A percentile compares a stretch with the other conserved stretches of the same genome.
Evolutionary conservation across 2,113 vertebrate species (phyloP).

Genomic region (Tenebrosternarchus preto): DNA sequence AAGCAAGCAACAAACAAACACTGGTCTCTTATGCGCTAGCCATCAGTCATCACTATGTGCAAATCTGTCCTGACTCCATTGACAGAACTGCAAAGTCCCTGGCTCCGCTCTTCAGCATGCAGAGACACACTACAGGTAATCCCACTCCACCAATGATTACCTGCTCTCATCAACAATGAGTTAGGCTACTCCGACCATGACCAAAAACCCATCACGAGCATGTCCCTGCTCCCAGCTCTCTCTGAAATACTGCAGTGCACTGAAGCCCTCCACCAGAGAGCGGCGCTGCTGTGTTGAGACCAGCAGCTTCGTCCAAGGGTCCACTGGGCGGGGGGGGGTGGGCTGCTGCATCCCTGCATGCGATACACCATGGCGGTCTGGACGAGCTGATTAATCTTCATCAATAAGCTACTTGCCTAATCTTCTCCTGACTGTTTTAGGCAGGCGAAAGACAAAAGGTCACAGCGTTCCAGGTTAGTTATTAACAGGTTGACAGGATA

Average conservation of each 20-base stretch:
- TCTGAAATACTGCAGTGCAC: constrained; percentile 1
- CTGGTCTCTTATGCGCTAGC: too few species aligned
- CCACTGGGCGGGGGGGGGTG: not conserved
- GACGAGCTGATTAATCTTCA: constrained; percentile 65
- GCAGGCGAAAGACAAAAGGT: constrained; percentile 29
- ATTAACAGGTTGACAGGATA: constrained; percentile 26
- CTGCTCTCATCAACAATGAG: not conserved
- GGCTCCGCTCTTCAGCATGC: not conserved
- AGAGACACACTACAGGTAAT: not conserved
- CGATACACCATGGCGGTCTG: constrained; percentile 45
- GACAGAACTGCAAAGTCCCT: not conserved
- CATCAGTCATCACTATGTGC: not conserved
- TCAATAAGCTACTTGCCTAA: constrained; percentile 63
- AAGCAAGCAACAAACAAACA: not conserved
- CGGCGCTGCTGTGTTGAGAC: not conserved
- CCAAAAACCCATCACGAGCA: not conserved
- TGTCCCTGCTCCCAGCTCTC: not conserved
- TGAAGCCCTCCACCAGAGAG: not conserved
- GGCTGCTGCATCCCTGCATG: too few species aligned
- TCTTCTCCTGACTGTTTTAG: constrained; percentile 49
- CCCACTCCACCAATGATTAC: not conserved
- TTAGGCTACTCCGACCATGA: not conserved
- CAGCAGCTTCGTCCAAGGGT: constrained; percentile 20
- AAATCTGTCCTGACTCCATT: not conserved
- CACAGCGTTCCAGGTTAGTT: constrained; percentile 26